These are phyloP conservation scores for Phainopepla nitens DNA, from an alignment of 2,113 vertebrate genomes.

Conservation along the genomic window DNA sequence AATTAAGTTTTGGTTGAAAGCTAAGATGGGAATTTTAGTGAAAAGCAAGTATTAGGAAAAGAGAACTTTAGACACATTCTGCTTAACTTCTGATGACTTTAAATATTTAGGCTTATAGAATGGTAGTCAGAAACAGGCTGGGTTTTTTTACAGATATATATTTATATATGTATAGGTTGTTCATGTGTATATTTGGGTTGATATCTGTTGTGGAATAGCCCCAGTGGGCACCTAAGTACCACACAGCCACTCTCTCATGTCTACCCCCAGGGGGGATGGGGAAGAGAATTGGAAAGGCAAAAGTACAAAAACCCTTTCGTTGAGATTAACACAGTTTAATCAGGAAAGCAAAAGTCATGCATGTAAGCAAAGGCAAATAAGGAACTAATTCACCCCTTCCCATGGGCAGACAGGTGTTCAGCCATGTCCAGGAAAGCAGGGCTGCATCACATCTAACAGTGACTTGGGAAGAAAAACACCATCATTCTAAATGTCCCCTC, in stretches of 20 bases:
- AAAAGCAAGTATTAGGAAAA: not conserved
- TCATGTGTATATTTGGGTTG: not conserved
- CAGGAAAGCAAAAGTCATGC: not conserved
- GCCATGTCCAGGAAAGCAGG: not conserved
- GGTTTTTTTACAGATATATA: not conserved
- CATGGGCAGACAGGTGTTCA: not conserved
- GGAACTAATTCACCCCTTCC: not conserved
- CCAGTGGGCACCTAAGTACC: not conserved
- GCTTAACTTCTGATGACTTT: not conserved
- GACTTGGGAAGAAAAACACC: not conserved
- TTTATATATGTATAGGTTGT: not conserved
- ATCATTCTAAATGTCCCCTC: not conserved
- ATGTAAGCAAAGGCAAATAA: not conserved
- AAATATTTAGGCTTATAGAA: not conserved
- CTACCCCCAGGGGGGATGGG: rapidly evolving
- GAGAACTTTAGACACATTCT: not conserved
- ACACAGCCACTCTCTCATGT: not conserved
- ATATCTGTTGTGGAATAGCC: not conserved
- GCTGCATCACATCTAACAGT: rapidly evolving
- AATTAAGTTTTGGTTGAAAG: not conserved
- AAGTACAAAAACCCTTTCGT: not conserved
- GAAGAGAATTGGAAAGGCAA: not conserved
- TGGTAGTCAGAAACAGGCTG: not conserved
- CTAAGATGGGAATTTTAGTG: not conserved
- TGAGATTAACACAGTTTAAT: not conserved